These are phyloP conservation scores for Agrochola macilenta DNA, from an alignment of 2,888 invertebrate species.

Conservation along the genomic window DNA sequence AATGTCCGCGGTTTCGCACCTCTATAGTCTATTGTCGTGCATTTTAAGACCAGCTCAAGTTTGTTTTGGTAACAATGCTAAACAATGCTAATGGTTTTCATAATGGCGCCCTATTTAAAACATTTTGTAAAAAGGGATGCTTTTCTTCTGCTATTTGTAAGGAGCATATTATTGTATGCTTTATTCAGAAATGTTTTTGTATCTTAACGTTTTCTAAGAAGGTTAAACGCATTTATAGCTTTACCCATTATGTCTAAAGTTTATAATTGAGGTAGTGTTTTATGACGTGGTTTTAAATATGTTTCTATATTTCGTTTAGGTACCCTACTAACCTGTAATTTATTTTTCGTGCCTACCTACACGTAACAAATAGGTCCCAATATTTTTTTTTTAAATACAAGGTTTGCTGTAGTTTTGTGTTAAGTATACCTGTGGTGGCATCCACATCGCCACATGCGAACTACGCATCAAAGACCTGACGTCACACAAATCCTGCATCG, in stretches of 20 bases:
- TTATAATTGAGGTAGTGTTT: no score
- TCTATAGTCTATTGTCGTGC: slow-evolving; percentile 74
- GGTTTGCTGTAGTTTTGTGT: no score
- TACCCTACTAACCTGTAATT: no score
- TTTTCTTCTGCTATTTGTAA: slow-evolving; percentile 46
- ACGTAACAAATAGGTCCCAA: no score
- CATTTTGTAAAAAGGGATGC: slow-evolving; percentile 59
- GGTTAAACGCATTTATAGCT: not conserved
- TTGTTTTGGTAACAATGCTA: slow-evolving; percentile 74
- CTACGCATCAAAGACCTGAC: no score
- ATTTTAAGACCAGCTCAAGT: slow-evolving; percentile 75
- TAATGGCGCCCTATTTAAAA: slow-evolving; percentile 72
- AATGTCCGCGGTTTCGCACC: slow-evolving; percentile 70
- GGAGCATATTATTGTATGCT: slow-evolving; percentile 23
- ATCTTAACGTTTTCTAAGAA: not conserved
- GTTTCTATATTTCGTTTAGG: no score
- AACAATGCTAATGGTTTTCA: slow-evolving; percentile 75
- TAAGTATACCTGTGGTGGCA: no score
- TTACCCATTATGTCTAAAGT: not conserved
- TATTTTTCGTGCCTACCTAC: no score
- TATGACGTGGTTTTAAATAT: no score
- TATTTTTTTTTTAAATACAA: no score
- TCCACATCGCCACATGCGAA: no score
- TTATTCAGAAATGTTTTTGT: slow-evolving; percentile 9
- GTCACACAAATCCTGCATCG: no score